Evolutionary conservation across 2,888 invertebrate genomes (phyloP).

Genomic region (Melinopterus prodromus): DNA sequence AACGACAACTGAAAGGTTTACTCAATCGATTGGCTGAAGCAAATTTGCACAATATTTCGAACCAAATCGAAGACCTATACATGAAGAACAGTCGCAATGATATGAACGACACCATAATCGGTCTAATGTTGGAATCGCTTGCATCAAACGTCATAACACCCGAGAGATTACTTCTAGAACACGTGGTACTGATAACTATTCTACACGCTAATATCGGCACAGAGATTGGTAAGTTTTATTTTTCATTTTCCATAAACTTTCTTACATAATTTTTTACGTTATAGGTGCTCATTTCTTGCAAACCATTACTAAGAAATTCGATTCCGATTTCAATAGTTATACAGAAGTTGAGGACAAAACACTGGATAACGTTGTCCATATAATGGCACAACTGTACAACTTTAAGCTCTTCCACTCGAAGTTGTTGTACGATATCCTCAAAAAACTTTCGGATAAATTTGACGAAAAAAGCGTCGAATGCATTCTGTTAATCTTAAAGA

Average conservation of each 20-base stretch:
- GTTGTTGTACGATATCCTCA: conserved; percentile 82
- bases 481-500: conserved; percentile 77
- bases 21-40: conserved; percentile 87
- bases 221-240: conserved; percentile 77
- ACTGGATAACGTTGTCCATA: conserved; percentile 80
- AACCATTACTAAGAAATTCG: conserved; percentile 73
- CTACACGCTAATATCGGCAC: conserved; percentile 90
- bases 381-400: conserved; percentile 84
- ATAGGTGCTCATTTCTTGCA: conserved; percentile 85
- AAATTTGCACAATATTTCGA: conserved; percentile 85
- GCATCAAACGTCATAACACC: conserved; percentile 70
- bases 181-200: conserved; percentile 82
- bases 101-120: conserved; percentile 79
- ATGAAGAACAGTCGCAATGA: conserved; percentile 81
- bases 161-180: conserved; percentile 82
- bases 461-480: conserved; percentile 86
- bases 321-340: conserved; percentile 63
- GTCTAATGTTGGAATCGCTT: conserved; percentile 75
- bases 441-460: conserved; percentile 70
- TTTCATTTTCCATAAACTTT: conserved; percentile 15
- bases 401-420: conserved; percentile 85
- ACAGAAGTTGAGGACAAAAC: conserved; percentile 76
- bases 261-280: conserved; percentile 36
- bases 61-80: conserved; percentile 82
- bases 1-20: conserved; percentile 83